Evolutionary conservation across 2,888 invertebrate species (phyloP).

Genomic region (Lottia scabra): DNA sequence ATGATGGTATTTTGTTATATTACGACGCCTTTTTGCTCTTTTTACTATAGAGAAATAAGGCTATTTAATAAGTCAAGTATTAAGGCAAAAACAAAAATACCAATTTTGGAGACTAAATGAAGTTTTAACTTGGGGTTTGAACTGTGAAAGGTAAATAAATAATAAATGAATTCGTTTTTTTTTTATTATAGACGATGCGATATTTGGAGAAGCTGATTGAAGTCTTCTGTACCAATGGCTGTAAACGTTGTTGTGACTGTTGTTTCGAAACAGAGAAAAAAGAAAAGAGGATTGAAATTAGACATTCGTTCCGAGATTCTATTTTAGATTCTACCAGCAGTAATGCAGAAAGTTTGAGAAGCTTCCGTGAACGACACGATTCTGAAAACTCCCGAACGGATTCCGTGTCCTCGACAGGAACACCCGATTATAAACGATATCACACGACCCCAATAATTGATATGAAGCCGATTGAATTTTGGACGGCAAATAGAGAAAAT

Average conservation of each 20-base stretch:
- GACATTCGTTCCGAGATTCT: slow-evolving; percentile 14
- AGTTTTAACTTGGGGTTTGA: too few relatives aligned
- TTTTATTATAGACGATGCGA: not conserved
- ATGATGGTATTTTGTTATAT: too few relatives aligned
- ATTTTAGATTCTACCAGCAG: slow-evolving; percentile 56
- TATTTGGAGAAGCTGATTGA: not conserved
- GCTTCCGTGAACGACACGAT: slow-evolving; percentile 57
- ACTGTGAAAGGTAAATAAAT: too few relatives aligned
- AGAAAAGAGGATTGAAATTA: not conserved
- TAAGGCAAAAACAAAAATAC: too few relatives aligned
- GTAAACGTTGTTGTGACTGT: not conserved
- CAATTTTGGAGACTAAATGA: too few relatives aligned
- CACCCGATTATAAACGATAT: slow-evolving; percentile 46
- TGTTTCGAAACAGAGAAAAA: not conserved
- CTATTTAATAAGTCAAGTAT: too few relatives aligned
- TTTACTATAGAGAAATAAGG: too few relatives aligned
- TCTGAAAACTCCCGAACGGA: slow-evolving; percentile 61
- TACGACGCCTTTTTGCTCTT: too few relatives aligned
- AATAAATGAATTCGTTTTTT: too few relatives aligned
- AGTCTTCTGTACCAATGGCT: not conserved
- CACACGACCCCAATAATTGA: slow-evolving; percentile 66
- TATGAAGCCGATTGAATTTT: slow-evolving; percentile 70
- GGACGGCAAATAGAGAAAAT: slow-evolving; percentile 66
- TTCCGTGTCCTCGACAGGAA: slow-evolving; percentile 53
- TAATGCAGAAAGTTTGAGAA: slow-evolving; percentile 46